Evolutionary conservation across 2,797 vertebrate genomes (phyloP).

Genomic region (Clarias pachynema): DNA sequence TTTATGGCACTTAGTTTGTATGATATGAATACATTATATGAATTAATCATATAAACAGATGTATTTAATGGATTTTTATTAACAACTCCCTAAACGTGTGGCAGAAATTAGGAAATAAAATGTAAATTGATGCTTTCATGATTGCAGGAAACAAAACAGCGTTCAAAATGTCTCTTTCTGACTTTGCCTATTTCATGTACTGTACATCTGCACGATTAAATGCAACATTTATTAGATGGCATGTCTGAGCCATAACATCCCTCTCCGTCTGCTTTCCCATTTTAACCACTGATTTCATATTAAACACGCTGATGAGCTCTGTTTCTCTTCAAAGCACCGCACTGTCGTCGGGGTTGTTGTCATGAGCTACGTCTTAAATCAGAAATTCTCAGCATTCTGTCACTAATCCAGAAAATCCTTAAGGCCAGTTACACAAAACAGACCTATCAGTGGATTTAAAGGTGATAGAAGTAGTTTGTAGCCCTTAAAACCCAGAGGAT

Average conservation of each 20-base stretch:
- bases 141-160: background rate
- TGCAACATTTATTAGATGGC: background rate
- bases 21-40: background rate
- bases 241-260: background rate
- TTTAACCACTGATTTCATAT: background rate
- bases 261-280: background rate
- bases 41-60: background rate
- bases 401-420: background rate
- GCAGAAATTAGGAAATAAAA: background rate
- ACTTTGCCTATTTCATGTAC: background rate
- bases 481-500: too few species aligned
- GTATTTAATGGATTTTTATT: background rate
- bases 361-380: background rate
- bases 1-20: background rate
- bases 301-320: constrained; percentile 1
- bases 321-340: background rate
- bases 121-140: background rate
- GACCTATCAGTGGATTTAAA: background rate
- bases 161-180: background rate
- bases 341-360: background rate
- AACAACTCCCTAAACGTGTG: background rate
- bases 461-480: background rate
- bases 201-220: background rate
- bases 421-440: background rate
- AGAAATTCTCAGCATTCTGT: background rate